Evolutionary conservation across 2,797 vertebrate genomes (phyloP).

Genomic region (Syngnathus rostellatus): DNA sequence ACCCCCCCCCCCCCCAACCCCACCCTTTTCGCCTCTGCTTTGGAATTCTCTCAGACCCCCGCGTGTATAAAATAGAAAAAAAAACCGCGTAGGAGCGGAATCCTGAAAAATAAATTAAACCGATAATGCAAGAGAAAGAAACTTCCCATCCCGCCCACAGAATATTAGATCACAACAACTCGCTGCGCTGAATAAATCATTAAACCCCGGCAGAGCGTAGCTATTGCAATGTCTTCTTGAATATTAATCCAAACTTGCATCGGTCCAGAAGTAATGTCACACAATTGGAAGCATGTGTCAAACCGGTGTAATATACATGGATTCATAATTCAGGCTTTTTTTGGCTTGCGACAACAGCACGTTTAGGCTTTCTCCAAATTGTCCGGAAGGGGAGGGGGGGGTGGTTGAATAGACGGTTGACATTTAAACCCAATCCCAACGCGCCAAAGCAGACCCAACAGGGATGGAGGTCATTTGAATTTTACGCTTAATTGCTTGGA

Average conservation of each 20-base stretch:
- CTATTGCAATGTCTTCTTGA: slow-evolving; percentile 45
- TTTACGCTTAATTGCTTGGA: slow-evolving; percentile 56
- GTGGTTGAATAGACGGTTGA: slow-evolving; percentile 43
- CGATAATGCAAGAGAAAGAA: slow-evolving; percentile 53
- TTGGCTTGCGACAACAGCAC: slow-evolving; percentile 25
- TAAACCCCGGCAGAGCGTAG: slow-evolving; percentile 43
- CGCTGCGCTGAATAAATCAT: slow-evolving; percentile 55
- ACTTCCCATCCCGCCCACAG: slow-evolving; percentile 43
- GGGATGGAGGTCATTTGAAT: slow-evolving; percentile 42
- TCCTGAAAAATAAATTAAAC: slow-evolving; percentile 57
- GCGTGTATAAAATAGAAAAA: slow-evolving; percentile 17
- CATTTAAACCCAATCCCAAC: slow-evolving; percentile 52
- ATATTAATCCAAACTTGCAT: slow-evolving; percentile 44
- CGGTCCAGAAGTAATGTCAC: slow-evolving; percentile 36
- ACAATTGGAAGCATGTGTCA: slow-evolving; percentile 43
- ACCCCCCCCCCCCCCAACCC: slow-evolving; percentile 17
- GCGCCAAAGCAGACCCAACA: slow-evolving; percentile 31
- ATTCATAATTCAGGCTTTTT: slow-evolving; percentile 44
- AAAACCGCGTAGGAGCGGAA: slow-evolving; percentile 36
- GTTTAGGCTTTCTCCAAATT: slow-evolving; percentile 36
- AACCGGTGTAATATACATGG: slow-evolving; percentile 37
- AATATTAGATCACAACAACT: slow-evolving; percentile 63
- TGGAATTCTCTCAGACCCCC: slow-evolving; percentile 50
- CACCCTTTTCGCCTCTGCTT: slow-evolving; percentile 36
- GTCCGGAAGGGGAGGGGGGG: slow-evolving; percentile 22